A percentile compares a stretch with the other conserved stretches of the same genome.
Conservation (phyloP, 2,797 vertebrate genomes). For the Scomberomorus guttatus region DNA sequence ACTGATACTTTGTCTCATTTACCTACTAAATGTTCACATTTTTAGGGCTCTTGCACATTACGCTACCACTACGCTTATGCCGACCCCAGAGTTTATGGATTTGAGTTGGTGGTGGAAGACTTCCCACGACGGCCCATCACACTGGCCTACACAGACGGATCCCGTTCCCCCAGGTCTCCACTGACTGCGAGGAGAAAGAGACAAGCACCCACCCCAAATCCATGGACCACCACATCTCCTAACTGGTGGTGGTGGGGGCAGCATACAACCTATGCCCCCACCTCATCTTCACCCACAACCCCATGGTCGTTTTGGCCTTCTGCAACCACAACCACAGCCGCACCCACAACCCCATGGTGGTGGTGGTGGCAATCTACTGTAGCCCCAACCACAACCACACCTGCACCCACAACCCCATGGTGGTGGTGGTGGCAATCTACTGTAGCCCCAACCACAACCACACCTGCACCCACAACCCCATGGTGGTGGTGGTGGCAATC, state of each 20-base stretch:
- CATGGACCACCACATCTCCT: not conserved
- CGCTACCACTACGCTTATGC: not conserved
- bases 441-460: too few species aligned
- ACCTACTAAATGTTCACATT: not conserved
- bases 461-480: too few species aligned
- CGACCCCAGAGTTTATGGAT: not conserved
- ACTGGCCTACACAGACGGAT: constrained; percentile 65
- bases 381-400: too few species aligned
- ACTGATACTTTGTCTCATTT: not conserved
- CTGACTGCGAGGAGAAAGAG: constrained; percentile 9
- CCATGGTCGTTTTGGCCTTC: too few species aligned
- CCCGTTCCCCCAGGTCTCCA: constrained; percentile 13
- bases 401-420: too few species aligned
- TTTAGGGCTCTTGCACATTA: constrained; percentile 66
- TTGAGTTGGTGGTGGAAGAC: constrained; percentile 79
- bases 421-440: too few species aligned
- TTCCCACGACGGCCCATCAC: constrained; percentile 55
- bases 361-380: too few species aligned
- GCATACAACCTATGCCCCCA: too few species aligned
- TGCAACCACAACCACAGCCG: too few species aligned
- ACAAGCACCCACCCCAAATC: not conserved
- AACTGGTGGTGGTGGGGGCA: too few species aligned
- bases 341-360: too few species aligned
- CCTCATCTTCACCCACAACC: not conserved
- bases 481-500: too few species aligned